Evolutionary conservation across 2,797 vertebrate species (phyloP).

Genomic region (Syngnathus acus): DNA sequence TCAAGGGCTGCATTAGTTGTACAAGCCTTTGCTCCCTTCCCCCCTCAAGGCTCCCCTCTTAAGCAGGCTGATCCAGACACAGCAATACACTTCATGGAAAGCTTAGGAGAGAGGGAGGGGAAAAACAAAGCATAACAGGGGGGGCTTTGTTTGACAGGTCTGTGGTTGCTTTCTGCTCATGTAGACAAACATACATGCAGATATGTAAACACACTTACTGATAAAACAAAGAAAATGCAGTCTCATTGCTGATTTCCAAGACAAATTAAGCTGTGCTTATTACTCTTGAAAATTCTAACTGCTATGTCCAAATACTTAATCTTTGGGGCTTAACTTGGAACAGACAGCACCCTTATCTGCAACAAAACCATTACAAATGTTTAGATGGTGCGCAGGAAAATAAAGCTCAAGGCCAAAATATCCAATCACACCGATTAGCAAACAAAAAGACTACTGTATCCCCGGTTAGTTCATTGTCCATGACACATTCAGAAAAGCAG

Average conservation of each 20-base stretch:
- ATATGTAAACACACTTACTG: background rate
- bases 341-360: background rate
- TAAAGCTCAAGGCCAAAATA: background rate
- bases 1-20: constrained; percentile 76
- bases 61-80: constrained; percentile 55
- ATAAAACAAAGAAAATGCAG: background rate
- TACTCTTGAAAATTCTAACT: background rate
- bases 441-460: background rate
- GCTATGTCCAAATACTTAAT: background rate
- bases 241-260: background rate
- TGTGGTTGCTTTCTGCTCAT: constrained; percentile 46
- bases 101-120: constrained; percentile 36
- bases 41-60: constrained; percentile 41
- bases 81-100: constrained; percentile 57
- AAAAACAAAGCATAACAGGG: constrained; percentile 54
- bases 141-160: constrained; percentile 65
- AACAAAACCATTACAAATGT: background rate
- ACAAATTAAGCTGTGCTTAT: background rate
- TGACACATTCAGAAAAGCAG: background rate
- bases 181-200: constrained; percentile 20
- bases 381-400: background rate
- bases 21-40: constrained; percentile 60
- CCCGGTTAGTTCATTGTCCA: background rate
- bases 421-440: background rate
- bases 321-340: background rate